Percentiles rank a stretch among this genome's conserved stretches.
phyloP scores from a whole-genome alignment of 2,113 vertebrate genomes.

The Elachura formosa region DNA sequence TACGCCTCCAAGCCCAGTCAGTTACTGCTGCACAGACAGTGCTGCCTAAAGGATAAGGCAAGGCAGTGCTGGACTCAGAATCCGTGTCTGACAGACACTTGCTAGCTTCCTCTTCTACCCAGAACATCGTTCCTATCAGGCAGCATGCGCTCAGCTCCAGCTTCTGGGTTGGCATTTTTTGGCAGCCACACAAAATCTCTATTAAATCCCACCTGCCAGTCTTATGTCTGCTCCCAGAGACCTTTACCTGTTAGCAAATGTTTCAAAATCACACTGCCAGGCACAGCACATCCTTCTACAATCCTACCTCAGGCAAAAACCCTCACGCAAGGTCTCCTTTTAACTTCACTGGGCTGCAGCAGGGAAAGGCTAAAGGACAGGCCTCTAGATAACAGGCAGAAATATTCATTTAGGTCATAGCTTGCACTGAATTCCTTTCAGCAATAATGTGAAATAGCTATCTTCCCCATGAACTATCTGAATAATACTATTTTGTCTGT shows the following conservation, averaged over 20 bases:
- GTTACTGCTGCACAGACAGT: neutral
- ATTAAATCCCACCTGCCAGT: constrained; percentile 54
- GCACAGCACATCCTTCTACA: neutral
- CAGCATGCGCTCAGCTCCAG: constrained; percentile 29
- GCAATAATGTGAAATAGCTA: neutral
- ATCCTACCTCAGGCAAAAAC: neutral
- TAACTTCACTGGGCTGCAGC: neutral
- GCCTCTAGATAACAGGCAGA: neutral
- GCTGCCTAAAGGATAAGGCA: neutral
- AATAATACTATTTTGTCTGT: neutral
- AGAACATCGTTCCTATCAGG: constrained; percentile 17
- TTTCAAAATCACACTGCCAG: constrained; percentile 18
- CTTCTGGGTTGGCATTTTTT: constrained; percentile 48
- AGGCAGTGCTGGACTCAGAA: neutral
- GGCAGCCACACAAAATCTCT: constrained; percentile 50
- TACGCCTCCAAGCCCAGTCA: neutral
- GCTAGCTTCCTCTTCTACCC: neutral
- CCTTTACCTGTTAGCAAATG: constrained; percentile 47
- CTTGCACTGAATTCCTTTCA: neutral
- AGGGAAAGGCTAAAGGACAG: neutral
- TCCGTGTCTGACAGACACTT: neutral
- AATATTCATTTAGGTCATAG: neutral
- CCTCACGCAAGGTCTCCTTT: neutral
- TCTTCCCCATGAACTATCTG: neutral
- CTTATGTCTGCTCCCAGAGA: constrained; percentile 50